Conservation (phyloP, 2,113 vertebrate genomes). For the Diadophis punctatus region DNA sequence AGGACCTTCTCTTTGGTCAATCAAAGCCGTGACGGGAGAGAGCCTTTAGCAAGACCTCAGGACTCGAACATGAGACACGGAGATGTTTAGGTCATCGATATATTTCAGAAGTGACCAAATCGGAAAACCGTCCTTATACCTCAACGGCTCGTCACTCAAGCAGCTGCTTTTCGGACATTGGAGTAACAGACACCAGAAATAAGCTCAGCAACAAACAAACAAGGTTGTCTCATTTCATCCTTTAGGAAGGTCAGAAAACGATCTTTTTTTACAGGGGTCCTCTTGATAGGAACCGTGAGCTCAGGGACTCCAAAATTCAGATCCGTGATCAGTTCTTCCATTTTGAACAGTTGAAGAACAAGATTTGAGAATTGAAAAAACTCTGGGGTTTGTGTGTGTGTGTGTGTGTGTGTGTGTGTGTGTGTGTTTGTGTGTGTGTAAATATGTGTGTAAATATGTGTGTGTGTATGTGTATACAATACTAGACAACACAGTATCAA, state of each 20-base stretch:
- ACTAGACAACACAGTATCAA: too few relatives aligned
- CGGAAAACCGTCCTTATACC: constrained; percentile 88
- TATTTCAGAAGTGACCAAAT: constrained; percentile 93
- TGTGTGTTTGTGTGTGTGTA: too few relatives aligned
- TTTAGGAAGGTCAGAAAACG: too few relatives aligned
- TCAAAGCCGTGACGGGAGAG: constrained; percentile 40
- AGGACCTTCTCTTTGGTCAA: constrained; percentile 67
- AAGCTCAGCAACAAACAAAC: constrained; percentile 44
- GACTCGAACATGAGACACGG: constrained; percentile 79
- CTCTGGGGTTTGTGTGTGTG: too few relatives aligned
- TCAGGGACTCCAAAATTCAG: background rate
- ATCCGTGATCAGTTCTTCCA: too few relatives aligned
- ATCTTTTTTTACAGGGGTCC: background rate
- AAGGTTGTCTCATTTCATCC: constrained; percentile 34
- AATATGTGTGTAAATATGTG: too few relatives aligned
- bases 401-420: too few relatives aligned
- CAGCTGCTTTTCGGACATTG: constrained; percentile 74
- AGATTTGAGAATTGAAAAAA: background rate
- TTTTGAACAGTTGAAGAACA: background rate
- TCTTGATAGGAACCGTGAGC: background rate
- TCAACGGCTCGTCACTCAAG: constrained; percentile 78
- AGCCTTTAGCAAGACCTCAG: constrained; percentile 56
- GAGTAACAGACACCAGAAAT: constrained; percentile 73
- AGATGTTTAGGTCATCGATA: constrained; percentile 94
- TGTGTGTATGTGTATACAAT: too few relatives aligned